A percentile compares a stretch with the other conserved stretches of the same genome.
Conservation (phyloP, 2,797 vertebrate genomes). For the Zalophus californianus region DNA sequence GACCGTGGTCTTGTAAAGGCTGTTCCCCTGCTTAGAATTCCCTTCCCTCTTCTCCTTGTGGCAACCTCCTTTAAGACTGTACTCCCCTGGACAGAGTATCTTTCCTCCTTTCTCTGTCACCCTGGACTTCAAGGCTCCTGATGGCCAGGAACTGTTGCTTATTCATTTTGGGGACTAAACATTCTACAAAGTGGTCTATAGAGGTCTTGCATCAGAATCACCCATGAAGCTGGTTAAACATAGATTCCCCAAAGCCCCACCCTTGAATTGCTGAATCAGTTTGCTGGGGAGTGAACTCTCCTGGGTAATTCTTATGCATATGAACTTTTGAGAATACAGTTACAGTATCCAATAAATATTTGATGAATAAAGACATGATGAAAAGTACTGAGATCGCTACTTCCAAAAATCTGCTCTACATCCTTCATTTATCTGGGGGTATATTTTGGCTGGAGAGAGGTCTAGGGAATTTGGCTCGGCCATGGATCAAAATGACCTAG, state of each 20-base stretch:
- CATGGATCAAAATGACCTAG: conserved; percentile 62
- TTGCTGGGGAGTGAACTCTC: neutral
- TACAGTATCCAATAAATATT: neutral
- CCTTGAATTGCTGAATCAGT: neutral
- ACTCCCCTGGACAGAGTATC: neutral
- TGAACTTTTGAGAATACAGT: neutral
- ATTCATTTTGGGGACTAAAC: neutral
- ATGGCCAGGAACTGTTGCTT: neutral
- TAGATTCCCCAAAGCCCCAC: neutral
- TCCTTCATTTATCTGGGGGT: conserved; percentile 48
- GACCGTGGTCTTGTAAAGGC: neutral
- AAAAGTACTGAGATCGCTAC: neutral
- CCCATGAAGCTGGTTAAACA: neutral
- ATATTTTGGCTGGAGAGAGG: conserved; percentile 40
- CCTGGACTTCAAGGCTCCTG: neutral
- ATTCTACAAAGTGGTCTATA: neutral
- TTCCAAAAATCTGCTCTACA: conserved; percentile 10
- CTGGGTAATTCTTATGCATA: neutral
- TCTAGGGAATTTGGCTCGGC: conserved; percentile 52
- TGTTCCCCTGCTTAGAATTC: neutral
- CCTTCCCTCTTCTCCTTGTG: neutral
- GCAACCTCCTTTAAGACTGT: neutral
- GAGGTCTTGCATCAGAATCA: neutral
- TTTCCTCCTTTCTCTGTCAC: neutral
- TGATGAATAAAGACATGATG: neutral